phyloP scores from a whole-genome alignment of 2,888 invertebrate species.

The Dinocampus coccinellae region DNA sequence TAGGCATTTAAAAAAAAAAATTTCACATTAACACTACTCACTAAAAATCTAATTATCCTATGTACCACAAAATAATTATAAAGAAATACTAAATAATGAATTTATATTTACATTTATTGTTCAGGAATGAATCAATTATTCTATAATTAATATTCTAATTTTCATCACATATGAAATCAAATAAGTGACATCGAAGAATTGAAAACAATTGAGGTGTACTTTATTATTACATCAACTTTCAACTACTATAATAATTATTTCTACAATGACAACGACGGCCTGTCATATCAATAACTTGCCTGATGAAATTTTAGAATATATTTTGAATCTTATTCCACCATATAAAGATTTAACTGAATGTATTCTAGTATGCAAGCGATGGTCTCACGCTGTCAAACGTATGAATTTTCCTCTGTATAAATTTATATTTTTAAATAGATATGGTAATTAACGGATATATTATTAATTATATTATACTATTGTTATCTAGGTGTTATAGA shows the following conservation, averaged over 20 bases:
- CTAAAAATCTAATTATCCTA: not conserved
- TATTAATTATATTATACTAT: not conserved
- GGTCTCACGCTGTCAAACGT: conserved; percentile 89
- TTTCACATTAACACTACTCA: no score
- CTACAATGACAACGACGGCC: conserved; percentile 48
- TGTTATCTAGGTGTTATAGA: conserved; percentile 80
- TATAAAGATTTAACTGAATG: conserved; percentile 92
- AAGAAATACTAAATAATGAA: not conserved
- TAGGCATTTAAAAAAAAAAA: not conserved
- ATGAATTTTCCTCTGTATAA: conserved; percentile 66
- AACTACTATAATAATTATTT: not conserved
- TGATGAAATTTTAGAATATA: conserved; percentile 93
- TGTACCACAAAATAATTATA: not conserved
- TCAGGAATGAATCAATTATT: no score
- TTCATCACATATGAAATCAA: not conserved
- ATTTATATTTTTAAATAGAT: not conserved
- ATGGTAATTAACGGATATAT: not conserved
- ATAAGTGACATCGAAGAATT: not conserved
- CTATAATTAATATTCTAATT: no score
- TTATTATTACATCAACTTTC: not conserved
- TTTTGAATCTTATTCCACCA: conserved; percentile 88
- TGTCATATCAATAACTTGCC: conserved; percentile 81
- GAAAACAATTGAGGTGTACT: not conserved
- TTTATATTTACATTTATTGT: not conserved
- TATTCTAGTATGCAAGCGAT: conserved; percentile 87